Evolutionary conservation across 2,113 vertebrate species (phyloP).

Genomic region (Onychostoma macrolepis): DNA sequence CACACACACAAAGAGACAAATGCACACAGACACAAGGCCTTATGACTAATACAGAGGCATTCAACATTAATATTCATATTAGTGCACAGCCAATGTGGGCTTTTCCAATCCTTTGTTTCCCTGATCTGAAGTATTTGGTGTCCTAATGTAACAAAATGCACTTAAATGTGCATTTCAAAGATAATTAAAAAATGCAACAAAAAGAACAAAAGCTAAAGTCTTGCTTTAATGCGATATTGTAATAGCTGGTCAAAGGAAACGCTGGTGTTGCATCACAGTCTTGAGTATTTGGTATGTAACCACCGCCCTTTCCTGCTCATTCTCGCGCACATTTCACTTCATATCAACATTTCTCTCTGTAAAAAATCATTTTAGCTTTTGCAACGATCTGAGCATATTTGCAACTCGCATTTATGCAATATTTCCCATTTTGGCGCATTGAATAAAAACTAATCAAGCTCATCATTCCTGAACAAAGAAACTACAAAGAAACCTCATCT

Average conservation of each 20-base stretch:
- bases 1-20: neutral
- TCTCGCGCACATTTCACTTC: neutral
- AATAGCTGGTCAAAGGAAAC: neutral
- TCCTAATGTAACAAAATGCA: neutral
- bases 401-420: neutral
- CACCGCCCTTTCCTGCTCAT: conserved; percentile 38
- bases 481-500: neutral
- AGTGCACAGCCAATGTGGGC: neutral
- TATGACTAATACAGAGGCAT: neutral
- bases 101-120: neutral
- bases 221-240: neutral
- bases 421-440: neutral
- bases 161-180: neutral
- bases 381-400: neutral
- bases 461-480: conserved; percentile 15
- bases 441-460: neutral
- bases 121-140: neutral
- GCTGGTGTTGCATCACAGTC: conserved; percentile 36
- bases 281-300: conserved; percentile 22
- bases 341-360: neutral
- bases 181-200: neutral
- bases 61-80: conserved; percentile 8
- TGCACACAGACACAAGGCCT: neutral
- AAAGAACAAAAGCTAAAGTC: neutral
- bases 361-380: neutral